These are phyloP conservation scores for Craseonycteris thonglongyai DNA, from an alignment of 2,113 vertebrate species.

Conservation along the genomic window DNA sequence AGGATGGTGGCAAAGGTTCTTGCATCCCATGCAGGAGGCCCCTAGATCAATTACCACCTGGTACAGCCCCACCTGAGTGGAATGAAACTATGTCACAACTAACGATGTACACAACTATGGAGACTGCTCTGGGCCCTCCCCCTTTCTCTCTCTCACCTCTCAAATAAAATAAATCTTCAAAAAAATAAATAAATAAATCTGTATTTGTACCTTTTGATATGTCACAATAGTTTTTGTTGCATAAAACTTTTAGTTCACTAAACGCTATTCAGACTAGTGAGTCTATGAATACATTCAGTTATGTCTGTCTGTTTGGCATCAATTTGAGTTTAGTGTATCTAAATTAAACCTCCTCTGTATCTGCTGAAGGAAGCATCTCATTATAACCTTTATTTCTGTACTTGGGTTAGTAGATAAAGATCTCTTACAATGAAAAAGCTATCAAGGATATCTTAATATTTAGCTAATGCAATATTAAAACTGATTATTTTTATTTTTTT, in stretches of 20 bases:
- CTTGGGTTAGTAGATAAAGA: neutral
- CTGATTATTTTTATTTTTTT: too few species aligned
- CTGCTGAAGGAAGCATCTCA: neutral
- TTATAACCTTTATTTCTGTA: neutral
- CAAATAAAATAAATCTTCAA: too few species aligned
- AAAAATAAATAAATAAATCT: neutral
- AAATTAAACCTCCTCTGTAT: neutral
- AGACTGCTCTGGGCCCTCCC: too few species aligned
- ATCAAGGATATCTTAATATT: neutral
- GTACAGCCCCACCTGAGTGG: too few species aligned
- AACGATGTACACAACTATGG: too few species aligned
- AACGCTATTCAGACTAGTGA: neutral
- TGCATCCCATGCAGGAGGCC: too few species aligned
- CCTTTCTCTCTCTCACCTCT: too few species aligned
- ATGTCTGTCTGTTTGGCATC: accelerated
- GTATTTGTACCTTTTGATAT: neutral
- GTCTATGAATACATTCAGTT: neutral
- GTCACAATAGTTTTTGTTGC: neutral
- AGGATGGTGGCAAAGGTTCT: too few species aligned
- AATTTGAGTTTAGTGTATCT: neutral
- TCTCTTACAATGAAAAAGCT: neutral
- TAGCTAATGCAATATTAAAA: neutral
- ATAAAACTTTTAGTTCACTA: neutral
- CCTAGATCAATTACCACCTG: too few species aligned
- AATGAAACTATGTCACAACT: too few species aligned